Evolutionary conservation across 2,113 vertebrate species (phyloP).

Genomic region (Ancistrus triradiatus): DNA sequence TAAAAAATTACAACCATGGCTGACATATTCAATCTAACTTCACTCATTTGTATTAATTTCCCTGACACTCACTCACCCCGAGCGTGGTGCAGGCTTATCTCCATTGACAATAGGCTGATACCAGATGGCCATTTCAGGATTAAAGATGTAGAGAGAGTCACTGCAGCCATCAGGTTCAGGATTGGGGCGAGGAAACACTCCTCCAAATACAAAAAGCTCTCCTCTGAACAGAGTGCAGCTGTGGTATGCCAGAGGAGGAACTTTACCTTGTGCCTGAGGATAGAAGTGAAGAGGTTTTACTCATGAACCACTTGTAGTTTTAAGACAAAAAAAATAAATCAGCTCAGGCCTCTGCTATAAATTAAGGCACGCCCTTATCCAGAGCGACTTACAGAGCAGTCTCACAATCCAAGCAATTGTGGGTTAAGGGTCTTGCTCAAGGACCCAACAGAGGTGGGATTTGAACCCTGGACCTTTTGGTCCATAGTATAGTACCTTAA

Average conservation of each 20-base stretch:
- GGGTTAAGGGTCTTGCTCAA: too few species aligned
- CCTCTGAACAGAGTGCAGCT: slow-evolving; percentile 71
- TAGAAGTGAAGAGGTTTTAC: neutral
- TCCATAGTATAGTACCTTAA: too few species aligned
- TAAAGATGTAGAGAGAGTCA: slow-evolving; percentile 75
- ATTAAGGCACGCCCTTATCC: too few species aligned
- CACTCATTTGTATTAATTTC: neutral
- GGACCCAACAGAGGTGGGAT: too few species aligned
- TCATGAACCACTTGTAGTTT: too few species aligned
- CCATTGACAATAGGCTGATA: slow-evolving; percentile 78
- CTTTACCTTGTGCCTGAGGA: slow-evolving; percentile 67
- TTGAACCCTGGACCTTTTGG: too few species aligned
- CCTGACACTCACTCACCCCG: slow-evolving; percentile 59
- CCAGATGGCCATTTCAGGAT: slow-evolving; percentile 76
- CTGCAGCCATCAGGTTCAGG: slow-evolving; percentile 72
- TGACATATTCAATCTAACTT: too few species aligned
- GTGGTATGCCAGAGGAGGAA: slow-evolving; percentile 72
- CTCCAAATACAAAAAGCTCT: slow-evolving; percentile 72
- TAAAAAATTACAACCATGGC: too few species aligned
- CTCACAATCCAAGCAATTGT: too few species aligned
- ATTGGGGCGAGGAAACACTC: slow-evolving; percentile 69
- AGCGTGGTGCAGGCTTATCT: slow-evolving; percentile 67
- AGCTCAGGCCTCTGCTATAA: too few species aligned
- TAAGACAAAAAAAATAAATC: too few species aligned
- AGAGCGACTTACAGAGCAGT: too few species aligned